Conservation (phyloP, 2,113 vertebrate species). For the Dipodomys ordii region DNA sequence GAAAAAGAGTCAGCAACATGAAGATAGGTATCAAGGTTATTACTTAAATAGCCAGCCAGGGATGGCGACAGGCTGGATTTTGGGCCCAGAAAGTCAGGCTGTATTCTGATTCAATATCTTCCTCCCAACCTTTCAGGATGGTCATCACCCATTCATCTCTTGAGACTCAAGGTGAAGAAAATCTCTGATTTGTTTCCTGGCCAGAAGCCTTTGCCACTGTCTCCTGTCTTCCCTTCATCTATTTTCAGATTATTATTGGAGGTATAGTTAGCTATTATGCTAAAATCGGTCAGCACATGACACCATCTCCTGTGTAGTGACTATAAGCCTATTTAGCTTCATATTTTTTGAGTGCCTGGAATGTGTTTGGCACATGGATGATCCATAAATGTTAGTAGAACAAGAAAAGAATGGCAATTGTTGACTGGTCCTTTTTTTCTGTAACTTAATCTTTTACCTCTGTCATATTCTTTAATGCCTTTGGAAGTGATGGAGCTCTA, state of each 20-base stretch:
- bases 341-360: not conserved
- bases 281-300: fast-evolving
- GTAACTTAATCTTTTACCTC: not conserved
- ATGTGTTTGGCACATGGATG: not conserved
- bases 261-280: not conserved
- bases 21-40: not conserved
- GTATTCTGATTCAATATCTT: not conserved
- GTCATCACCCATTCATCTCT: not conserved
- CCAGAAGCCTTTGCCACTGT: not conserved
- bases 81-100: not conserved
- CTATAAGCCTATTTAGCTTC: not conserved
- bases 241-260: not conserved
- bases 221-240: too few relatives aligned
- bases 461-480: not conserved
- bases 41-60: not conserved
- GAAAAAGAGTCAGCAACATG: not conserved
- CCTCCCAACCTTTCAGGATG: not conserved
- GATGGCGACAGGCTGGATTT: not conserved
- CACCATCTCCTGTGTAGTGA: not conserved
- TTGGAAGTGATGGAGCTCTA: slow-evolving; percentile 41
- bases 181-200: not conserved
- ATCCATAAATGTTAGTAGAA: not conserved
- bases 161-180: not conserved
- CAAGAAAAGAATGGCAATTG: not conserved
- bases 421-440: not conserved